A percentile compares a stretch with the other conserved stretches of the same genome.
Evolutionary conservation across 2,888 invertebrate genomes (phyloP).

Genomic region (Petrolisthes cinctipes): DNA sequence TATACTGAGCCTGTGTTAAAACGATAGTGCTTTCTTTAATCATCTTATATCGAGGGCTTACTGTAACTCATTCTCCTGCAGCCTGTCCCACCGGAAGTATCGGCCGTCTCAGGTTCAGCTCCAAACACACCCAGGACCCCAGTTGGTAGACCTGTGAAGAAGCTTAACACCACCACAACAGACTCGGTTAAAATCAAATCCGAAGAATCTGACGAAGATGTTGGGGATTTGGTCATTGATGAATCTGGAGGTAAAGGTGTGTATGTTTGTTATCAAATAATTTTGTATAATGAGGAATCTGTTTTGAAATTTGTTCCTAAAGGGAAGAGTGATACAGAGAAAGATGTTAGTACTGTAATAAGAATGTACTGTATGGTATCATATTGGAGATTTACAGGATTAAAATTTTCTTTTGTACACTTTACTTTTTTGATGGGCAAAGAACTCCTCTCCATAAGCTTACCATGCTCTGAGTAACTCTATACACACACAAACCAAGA

Average conservation of each 20-base stretch:
- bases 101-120: constrained; percentile 10
- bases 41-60: too few species aligned
- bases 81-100: constrained; percentile 49
- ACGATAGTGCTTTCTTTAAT: too few species aligned
- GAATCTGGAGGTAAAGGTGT: constrained; percentile 44
- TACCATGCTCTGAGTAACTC: too few species aligned
- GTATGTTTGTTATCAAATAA: not conserved
- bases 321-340: too few species aligned
- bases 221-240: constrained; percentile 58
- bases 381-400: too few species aligned
- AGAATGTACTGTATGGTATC: too few species aligned
- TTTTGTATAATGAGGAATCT: not conserved
- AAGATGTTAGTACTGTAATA: too few species aligned
- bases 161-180: constrained; percentile 23
- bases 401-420: too few species aligned
- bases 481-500: too few species aligned
- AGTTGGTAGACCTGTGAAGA: constrained; percentile 33
- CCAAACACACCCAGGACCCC: constrained; percentile 57
- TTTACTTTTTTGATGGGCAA: too few species aligned
- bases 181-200: constrained; percentile 21
- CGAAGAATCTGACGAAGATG: constrained; percentile 58
- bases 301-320: not conserved
- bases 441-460: too few species aligned
- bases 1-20: too few species aligned
- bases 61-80: constrained; percentile 18